Conservation (phyloP, 2,797 vertebrate genomes). For the Pangasius sanitwongsei region DNA sequence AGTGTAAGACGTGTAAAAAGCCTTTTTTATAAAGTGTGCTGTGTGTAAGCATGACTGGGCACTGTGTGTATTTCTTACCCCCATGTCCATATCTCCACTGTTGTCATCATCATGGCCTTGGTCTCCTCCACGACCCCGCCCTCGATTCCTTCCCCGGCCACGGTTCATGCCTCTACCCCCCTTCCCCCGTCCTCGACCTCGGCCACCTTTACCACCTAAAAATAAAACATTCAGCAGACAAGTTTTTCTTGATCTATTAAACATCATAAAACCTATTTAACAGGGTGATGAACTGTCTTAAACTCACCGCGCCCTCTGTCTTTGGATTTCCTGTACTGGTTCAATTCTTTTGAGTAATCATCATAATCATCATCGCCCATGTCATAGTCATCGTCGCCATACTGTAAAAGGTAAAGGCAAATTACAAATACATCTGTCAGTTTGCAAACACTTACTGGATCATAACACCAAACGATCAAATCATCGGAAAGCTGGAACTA, state of each 20-base stretch:
- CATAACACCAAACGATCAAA: not conserved
- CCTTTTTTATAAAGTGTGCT: not conserved
- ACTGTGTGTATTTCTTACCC: conserved; percentile 70
- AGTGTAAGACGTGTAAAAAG: not conserved
- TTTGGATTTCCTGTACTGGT: conserved; percentile 87
- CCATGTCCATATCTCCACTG: conserved; percentile 88
- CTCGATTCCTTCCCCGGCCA: conserved; percentile 74
- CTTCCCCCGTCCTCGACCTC: conserved; percentile 71
- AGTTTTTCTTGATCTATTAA: not conserved
- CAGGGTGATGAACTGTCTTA: not conserved
- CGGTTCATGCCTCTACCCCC: conserved; percentile 71
- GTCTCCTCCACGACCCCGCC: conserved; percentile 76
- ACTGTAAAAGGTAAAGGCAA: conserved; percentile 62
- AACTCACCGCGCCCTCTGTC: conserved; percentile 83
- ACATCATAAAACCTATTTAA: not conserved
- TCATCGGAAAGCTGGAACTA: conserved; percentile 38
- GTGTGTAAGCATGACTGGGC: not conserved
- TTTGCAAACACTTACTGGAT: not conserved
- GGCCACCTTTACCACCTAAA: conserved; percentile 73
- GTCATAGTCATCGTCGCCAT: conserved; percentile 82
- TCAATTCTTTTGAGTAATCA: conserved; percentile 88
- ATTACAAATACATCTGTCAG: not conserved
- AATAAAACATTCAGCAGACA: not conserved
- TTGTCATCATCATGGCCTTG: conserved; percentile 85
- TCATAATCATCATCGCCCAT: conserved; percentile 87